These are phyloP conservation scores for Tyto alba DNA, from an alignment of 2,113 vertebrate genomes.

Conservation along the genomic window DNA sequence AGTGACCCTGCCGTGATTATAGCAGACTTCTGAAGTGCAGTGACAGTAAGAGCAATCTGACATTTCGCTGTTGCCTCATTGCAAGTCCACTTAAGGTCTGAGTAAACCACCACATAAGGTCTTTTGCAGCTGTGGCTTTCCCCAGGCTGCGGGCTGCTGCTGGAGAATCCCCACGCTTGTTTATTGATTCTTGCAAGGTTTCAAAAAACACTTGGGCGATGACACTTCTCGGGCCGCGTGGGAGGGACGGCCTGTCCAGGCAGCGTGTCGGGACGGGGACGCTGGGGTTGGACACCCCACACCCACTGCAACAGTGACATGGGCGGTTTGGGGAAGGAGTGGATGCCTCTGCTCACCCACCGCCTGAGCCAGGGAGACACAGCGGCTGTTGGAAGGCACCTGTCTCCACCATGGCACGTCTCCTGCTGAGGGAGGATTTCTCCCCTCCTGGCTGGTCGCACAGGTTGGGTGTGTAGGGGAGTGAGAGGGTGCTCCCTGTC, in stretches of 20 bases:
- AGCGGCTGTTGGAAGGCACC: accelerated
- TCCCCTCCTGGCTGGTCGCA: background rate
- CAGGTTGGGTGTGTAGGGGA: background rate
- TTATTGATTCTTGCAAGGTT: constrained; percentile 16
- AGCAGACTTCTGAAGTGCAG: background rate
- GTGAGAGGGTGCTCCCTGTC: background rate
- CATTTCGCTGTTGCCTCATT: background rate
- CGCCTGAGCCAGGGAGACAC: background rate
- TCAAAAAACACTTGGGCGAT: background rate
- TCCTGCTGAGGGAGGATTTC: background rate
- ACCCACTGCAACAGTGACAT: accelerated
- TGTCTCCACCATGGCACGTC: background rate
- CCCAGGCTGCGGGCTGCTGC: background rate
- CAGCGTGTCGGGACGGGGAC: background rate
- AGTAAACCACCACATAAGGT: background rate
- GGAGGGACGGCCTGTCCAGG: background rate
- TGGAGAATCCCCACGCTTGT: background rate
- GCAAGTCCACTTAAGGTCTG: background rate
- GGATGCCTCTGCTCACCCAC: background rate
- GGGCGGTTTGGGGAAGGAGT: background rate
- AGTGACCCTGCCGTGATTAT: background rate
- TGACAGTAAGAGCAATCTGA: background rate
- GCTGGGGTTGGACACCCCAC: background rate
- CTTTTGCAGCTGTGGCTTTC: constrained; percentile 24
- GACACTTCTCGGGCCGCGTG: background rate